Evolutionary conservation across 53 echinoderm and acorn worm species (phyloP).

Genomic region (Echinarachnius parma): DNA sequence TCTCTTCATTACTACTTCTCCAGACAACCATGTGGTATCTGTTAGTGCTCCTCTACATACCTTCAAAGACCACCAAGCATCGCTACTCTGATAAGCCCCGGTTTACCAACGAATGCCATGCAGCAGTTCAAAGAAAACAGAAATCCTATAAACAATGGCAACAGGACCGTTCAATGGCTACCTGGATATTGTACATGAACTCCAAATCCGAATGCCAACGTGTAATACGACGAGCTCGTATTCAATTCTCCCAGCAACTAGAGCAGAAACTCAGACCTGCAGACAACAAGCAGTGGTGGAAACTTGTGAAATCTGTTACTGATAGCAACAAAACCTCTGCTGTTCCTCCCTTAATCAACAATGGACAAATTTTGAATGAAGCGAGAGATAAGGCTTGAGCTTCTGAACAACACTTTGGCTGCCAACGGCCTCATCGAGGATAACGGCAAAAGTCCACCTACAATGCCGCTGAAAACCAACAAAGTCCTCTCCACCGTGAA

Average conservation of each 20-base stretch:
- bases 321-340: background rate
- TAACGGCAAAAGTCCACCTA: background rate
- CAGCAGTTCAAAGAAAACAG: background rate
- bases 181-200: background rate
- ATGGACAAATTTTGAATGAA: background rate
- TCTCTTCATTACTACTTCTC: no score
- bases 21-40: no score
- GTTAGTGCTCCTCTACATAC: background rate
- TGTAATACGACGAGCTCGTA: background rate
- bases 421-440: background rate
- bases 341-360: background rate
- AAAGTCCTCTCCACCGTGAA: background rate
- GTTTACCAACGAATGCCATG: background rate
- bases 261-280: background rate
- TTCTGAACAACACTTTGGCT: background rate
- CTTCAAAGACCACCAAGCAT: background rate
- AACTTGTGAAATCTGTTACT: background rate
- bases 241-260: background rate
- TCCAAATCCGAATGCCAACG: background rate
- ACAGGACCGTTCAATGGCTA: background rate
- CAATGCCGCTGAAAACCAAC: background rate
- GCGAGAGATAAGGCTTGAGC: background rate
- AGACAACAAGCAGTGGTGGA: background rate
- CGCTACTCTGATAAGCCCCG: background rate
- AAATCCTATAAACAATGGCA: background rate